A percentile compares a stretch with the other conserved stretches of the same genome.
Evolutionary conservation across 2,888 invertebrate species (phyloP).

Genomic region (Apoda limacodes): DNA sequence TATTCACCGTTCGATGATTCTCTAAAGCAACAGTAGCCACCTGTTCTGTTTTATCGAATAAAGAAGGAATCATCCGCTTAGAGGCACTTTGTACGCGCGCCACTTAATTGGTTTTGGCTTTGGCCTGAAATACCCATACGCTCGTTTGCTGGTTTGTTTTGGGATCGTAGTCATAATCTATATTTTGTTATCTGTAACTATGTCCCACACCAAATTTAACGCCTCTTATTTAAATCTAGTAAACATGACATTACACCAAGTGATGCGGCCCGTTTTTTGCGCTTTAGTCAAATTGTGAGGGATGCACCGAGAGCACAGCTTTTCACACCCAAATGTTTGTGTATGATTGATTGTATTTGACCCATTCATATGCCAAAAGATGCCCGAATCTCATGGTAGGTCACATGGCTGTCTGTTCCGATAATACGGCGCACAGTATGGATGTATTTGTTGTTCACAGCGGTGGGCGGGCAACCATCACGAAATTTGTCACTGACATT

Average conservation of each 20-base stretch:
- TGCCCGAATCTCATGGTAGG: constrained; percentile 9
- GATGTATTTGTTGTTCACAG: no score
- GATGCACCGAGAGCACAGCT: no score
- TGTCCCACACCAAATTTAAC: constrained; percentile 9
- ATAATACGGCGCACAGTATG: constrained; percentile 10
- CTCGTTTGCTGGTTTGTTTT: background rate
- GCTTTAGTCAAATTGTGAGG: no score
- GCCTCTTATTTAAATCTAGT: constrained; percentile 7
- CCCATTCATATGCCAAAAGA: constrained; percentile 10
- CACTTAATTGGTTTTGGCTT: background rate
- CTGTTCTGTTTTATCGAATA: constrained; percentile 9
- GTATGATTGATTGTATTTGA: no score
- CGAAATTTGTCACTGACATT: no score
- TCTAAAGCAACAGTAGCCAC: constrained; percentile 11
- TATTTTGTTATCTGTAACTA: background rate
- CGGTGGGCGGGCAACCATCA: no score
- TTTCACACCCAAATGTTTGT: no score
- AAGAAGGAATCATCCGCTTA: constrained; percentile 12
- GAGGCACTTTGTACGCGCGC: background rate
- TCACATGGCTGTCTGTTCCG: constrained; percentile 9
- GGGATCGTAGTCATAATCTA: background rate
- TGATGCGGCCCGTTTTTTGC: no score
- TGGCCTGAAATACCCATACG: background rate
- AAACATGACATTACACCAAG: no score
- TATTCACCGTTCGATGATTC: background rate